Percentiles rank a stretch among this genome's conserved stretches.
Conservation (phyloP, 2,888 invertebrate species). For the Synergus japonicus region DNA sequence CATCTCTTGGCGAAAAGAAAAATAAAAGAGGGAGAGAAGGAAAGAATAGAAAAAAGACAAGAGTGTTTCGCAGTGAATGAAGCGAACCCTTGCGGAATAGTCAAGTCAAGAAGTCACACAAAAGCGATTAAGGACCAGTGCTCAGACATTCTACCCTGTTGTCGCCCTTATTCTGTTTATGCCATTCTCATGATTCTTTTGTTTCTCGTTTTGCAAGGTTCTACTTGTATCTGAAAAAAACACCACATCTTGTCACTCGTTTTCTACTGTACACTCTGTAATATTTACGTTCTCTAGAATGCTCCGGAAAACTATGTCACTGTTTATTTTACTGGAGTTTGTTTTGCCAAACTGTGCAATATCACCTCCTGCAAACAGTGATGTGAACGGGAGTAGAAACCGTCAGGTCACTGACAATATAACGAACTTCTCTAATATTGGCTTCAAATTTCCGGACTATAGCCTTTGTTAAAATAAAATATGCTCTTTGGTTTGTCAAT, state of each 20-base stretch:
- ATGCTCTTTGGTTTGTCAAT: too few relatives aligned
- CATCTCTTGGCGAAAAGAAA: conserved; percentile 8
- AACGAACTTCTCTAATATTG: conserved; percentile 14
- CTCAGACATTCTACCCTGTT: conserved; percentile 33
- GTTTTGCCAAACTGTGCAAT: conserved; percentile 25
- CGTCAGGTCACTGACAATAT: not conserved
- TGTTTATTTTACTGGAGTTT: conserved; percentile 26
- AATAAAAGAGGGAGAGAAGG: not conserved
- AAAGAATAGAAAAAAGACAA: conserved; percentile 11
- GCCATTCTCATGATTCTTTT: not conserved
- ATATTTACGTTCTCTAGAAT: not conserved
- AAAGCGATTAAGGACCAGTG: conserved; percentile 36
- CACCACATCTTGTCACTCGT: not conserved
- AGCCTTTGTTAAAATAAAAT: not conserved
- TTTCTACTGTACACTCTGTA: not conserved
- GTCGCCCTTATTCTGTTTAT: conserved; percentile 27
- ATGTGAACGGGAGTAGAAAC: conserved; percentile 1
- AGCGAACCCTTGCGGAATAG: conserved; percentile 28
- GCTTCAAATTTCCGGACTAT: not conserved
- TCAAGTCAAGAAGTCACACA: conserved; percentile 37
- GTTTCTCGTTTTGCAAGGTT: not conserved
- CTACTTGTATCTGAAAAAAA: not conserved
- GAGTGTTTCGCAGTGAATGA: conserved; percentile 35
- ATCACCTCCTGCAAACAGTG: conserved; percentile 18
- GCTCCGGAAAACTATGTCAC: not conserved